Evolutionary conservation across 2,113 vertebrate species (phyloP).

Genomic region (Toxostoma redivivum): DNA sequence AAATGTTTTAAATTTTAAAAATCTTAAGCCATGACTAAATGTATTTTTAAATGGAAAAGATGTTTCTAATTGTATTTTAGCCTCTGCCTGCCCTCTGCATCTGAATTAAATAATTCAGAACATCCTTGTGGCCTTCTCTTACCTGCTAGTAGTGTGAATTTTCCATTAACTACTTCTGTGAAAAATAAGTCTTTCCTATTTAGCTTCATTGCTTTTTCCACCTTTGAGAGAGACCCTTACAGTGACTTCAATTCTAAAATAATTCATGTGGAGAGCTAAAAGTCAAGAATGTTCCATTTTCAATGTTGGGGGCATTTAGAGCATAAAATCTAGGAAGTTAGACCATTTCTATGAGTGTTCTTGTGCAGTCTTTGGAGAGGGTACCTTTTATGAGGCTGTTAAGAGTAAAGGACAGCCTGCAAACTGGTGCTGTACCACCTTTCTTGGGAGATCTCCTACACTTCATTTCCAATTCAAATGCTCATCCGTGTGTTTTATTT

Average conservation of each 20-base stretch:
- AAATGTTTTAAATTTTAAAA: not conserved
- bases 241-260: not conserved
- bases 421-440: not conserved
- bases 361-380: not conserved
- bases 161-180: not conserved
- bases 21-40: not conserved
- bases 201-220: not conserved
- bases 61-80: not conserved
- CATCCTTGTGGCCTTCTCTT: not conserved
- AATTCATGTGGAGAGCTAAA: not conserved
- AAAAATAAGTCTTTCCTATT: not conserved
- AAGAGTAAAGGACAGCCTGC: not conserved
- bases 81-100: not conserved
- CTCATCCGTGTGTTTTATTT: not conserved
- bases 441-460: not conserved
- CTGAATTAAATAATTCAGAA: not conserved
- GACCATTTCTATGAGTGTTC: not conserved
- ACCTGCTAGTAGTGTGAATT: not conserved
- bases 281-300: not conserved
- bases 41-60: not conserved
- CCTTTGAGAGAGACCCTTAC: not conserved
- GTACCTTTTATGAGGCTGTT: not conserved
- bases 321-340: not conserved
- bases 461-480: not conserved
- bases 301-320: not conserved